Conservation (phyloP, 2,888 invertebrate species). For the Pyrrhia umbra region DNA sequence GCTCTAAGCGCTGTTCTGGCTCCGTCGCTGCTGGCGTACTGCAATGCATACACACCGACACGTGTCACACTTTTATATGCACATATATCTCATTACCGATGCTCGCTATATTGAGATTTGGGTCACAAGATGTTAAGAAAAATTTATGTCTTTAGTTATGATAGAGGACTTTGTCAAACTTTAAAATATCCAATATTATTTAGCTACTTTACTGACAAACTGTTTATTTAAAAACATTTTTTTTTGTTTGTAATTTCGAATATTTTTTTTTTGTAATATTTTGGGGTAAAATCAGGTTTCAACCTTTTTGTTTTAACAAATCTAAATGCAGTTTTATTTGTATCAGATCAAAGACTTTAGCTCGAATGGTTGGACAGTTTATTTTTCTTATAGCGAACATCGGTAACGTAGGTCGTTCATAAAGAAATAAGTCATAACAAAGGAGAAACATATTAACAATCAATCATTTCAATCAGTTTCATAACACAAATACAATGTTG, state of each 20-base stretch:
- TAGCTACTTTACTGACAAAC: neutral
- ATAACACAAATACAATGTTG: conserved; percentile 44
- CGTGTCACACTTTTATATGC: conserved; percentile 76
- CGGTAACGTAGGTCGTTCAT: conserved; percentile 56
- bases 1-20: conserved; percentile 95
- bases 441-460: conserved; percentile 50
- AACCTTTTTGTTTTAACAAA: conserved; percentile 29
- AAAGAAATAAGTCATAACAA: conserved; percentile 57
- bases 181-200: neutral
- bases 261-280: no score
- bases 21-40: conserved; percentile 98
- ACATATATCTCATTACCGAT: conserved; percentile 70
- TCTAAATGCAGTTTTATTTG: conserved; percentile 34
- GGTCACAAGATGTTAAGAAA: neutral
- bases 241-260: no score
- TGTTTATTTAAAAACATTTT: no score
- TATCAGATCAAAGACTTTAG: conserved; percentile 28
- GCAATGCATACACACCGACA: conserved; percentile 90
- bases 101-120: conserved; percentile 62
- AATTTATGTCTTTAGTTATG: neutral
- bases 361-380: conserved; percentile 35
- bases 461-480: conserved; percentile 47
- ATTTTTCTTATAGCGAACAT: conserved; percentile 64
- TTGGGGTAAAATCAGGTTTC: no score
- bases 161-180: neutral